Conservation (phyloP, 2,113 vertebrate genomes). For the Elachura formosa region DNA sequence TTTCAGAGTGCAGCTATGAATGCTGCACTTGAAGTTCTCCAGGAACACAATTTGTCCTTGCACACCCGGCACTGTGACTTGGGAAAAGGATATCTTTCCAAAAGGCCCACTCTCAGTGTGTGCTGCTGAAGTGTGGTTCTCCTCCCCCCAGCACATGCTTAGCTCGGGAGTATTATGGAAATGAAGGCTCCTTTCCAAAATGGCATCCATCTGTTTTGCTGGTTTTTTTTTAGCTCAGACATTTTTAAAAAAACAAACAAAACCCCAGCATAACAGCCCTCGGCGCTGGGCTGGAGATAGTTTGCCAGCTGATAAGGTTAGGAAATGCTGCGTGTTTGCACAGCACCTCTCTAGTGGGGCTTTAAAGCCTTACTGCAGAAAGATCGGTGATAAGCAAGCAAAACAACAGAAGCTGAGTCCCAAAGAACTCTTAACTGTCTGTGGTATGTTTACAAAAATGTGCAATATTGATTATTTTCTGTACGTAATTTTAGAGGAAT, state of each 20-base stretch:
- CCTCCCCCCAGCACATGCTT: background rate
- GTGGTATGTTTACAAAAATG: background rate
- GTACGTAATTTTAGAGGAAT: background rate
- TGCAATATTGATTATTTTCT: background rate
- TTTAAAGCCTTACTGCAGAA: background rate
- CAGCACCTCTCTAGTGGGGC: background rate
- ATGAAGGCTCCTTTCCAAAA: background rate
- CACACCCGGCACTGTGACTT: background rate
- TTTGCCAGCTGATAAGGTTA: background rate
- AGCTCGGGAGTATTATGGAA: background rate
- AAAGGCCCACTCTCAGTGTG: background rate
- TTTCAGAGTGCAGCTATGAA: background rate
- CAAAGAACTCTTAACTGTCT: background rate
- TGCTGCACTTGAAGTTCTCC: background rate
- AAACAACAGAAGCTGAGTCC: background rate
- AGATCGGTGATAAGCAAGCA: background rate
- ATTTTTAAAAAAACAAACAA: background rate
- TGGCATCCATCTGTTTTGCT: background rate
- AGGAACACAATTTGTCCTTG: background rate
- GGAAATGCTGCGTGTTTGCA: background rate
- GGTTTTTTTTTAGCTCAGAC: background rate
- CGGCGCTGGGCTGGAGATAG: accelerated
- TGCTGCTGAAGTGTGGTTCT: background rate
- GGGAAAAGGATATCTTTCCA: background rate
- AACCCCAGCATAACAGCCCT: background rate